phyloP scores from a whole-genome alignment of 2,113 vertebrate species.

The Semnornis frantzii region DNA sequence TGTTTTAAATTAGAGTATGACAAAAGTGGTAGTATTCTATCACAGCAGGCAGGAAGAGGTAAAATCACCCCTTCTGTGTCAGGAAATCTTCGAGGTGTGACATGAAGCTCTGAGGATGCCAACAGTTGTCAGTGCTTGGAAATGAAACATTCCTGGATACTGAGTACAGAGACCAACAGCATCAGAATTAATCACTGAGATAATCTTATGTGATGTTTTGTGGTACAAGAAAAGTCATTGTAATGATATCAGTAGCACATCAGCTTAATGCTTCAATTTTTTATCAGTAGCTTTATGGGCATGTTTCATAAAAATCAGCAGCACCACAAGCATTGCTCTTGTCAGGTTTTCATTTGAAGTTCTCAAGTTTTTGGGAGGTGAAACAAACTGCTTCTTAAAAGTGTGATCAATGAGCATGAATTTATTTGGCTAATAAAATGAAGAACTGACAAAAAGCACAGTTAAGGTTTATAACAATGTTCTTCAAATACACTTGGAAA shows the following conservation, averaged over 20 bases:
- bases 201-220: neutral
- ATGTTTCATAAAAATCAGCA: neutral
- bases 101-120: neutral
- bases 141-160: neutral
- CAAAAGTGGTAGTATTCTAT: neutral
- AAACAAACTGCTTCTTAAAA: neutral
- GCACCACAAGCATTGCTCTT: neutral
- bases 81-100: conserved; percentile 41
- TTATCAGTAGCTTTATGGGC: neutral
- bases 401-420: neutral
- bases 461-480: neutral
- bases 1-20: conserved; percentile 2
- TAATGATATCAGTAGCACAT: neutral
- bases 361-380: neutral
- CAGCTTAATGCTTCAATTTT: neutral
- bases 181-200: neutral
- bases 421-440: neutral
- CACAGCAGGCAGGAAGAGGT: conserved; percentile 25
- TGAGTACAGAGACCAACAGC: neutral
- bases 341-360: neutral
- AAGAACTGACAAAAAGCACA: neutral
- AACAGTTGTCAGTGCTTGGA: neutral
- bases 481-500: neutral
- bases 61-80: neutral
- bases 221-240: neutral